Percentiles rank a stretch among this genome's conserved stretches.
Evolutionary conservation across 64 coral and sea anemone species (phyloP).

Genomic region (Stichodactyla helianthus): DNA sequence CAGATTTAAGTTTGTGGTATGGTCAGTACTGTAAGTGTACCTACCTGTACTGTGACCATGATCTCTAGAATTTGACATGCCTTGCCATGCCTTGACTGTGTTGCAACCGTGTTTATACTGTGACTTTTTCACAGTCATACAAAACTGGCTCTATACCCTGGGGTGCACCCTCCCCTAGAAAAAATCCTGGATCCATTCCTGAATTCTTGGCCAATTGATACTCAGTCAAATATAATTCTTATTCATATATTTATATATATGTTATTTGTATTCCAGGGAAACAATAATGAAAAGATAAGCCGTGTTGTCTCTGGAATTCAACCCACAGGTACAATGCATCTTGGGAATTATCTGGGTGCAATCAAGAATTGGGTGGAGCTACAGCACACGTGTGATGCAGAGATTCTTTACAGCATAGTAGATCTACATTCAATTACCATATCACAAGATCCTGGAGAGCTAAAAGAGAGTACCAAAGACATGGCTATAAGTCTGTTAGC

Average conservation of each 20-base stretch:
- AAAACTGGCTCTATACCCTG: no score
- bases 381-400: conserved; percentile 42
- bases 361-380: conserved; percentile 72
- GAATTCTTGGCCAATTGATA: no score
- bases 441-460: conserved; percentile 36
- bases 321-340: conserved; percentile 79
- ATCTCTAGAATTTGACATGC: no score
- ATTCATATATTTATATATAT: neutral
- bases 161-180: no score
- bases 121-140: no score
- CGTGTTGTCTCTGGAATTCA: conserved; percentile 81
- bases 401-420: conserved; percentile 67
- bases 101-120: no score
- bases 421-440: conserved; percentile 75
- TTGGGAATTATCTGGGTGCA: conserved; percentile 84
- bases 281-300: neutral
- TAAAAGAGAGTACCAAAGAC: conserved; percentile 45
- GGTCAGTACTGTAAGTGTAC: no score
- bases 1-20: no score
- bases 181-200: no score
- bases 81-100: no score
- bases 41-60: no score
- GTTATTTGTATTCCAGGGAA: conserved; percentile 8
- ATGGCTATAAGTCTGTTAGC: conserved; percentile 73
- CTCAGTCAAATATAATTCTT: neutral